These are phyloP conservation scores for Masnerella sp. DNA, from an alignment of 2,888 invertebrate species.

Conservation along the genomic window DNA sequence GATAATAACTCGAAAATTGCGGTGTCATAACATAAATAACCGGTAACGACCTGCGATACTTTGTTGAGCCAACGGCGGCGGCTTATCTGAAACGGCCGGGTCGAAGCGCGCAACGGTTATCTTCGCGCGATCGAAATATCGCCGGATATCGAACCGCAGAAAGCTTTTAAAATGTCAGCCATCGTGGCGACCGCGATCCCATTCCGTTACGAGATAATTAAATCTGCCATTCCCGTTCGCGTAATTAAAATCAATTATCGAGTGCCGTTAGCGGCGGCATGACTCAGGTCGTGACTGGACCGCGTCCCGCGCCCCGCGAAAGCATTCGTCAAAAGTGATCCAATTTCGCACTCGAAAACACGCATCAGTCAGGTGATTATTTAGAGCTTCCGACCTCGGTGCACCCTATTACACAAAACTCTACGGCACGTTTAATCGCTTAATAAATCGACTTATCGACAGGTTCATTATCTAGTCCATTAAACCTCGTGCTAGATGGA, in stretches of 20 bases:
- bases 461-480: conserved; percentile 44
- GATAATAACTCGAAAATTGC: conserved; percentile 48
- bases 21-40: conserved; percentile 44
- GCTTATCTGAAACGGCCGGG: conserved; percentile 7
- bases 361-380: conserved; percentile 21
- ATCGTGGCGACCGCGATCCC: conserved; percentile 62
- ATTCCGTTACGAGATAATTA: conserved; percentile 68
- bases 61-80: conserved; percentile 17
- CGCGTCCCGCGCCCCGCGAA: conserved; percentile 19
- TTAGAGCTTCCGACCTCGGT: conserved; percentile 25
- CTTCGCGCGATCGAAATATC: conserved; percentile 50
- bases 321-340: conserved; percentile 29
- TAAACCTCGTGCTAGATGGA: conserved; percentile 23
- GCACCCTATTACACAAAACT: conserved; percentile 26
- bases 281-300: conserved; percentile 33
- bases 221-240: conserved; percentile 65
- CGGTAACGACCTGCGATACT: conserved; percentile 41
- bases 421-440: conserved; percentile 25
- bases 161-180: conserved; percentile 52
- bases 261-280: conserved; percentile 48
- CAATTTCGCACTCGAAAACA: conserved; percentile 14
- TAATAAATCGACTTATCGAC: conserved; percentile 44
- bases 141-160: conserved; percentile 40
- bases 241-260: conserved; percentile 71
- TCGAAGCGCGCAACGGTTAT: conserved; percentile 18